These are phyloP conservation scores for Actinia tenebrosa DNA, from an alignment of 64 coral and sea anemone genomes.

Conservation along the genomic window DNA sequence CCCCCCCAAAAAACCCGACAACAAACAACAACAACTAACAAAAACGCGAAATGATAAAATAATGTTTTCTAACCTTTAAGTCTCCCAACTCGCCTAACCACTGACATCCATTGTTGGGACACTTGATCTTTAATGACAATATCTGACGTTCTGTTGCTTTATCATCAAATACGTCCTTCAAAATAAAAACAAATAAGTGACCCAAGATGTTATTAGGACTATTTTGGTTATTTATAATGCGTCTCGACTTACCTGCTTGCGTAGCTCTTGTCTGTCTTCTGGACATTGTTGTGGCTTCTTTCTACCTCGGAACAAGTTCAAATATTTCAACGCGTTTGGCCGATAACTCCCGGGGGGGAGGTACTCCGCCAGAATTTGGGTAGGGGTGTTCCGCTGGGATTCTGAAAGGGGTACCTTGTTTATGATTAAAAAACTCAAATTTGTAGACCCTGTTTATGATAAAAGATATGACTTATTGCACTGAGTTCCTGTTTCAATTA, in stretches of 20 bases:
- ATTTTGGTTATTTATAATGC: too few relatives aligned
- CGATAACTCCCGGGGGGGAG: too few relatives aligned
- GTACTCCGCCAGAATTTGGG: too few relatives aligned
- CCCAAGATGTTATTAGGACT: too few relatives aligned
- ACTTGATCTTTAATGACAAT: constrained; percentile 14
- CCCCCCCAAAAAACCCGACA: too few relatives aligned
- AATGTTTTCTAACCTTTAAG: background rate
- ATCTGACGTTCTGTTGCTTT: constrained; percentile 31
- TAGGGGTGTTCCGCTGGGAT: too few relatives aligned
- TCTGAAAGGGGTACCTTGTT: too few relatives aligned
- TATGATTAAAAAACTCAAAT: too few relatives aligned
- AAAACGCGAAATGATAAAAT: background rate
- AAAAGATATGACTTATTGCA: too few relatives aligned
- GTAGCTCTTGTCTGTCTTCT: constrained; percentile 5
- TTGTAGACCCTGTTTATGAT: too few relatives aligned
- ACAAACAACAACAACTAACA: too few relatives aligned
- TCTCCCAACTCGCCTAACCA: constrained; percentile 16
- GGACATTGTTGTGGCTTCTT: background rate
- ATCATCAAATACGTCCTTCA: constrained; percentile 20
- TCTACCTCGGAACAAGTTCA: background rate
- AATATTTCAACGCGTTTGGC: background rate
- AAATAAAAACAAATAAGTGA: background rate
- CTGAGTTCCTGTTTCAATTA: too few relatives aligned
- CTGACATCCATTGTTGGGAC: constrained; percentile 13
- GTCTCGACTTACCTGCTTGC: background rate